Percentiles rank a stretch among this genome's conserved stretches.
Evolutionary conservation across 1,140 invertebrate species (phyloP).

Genomic region (Tetramorium parvispinum): DNA sequence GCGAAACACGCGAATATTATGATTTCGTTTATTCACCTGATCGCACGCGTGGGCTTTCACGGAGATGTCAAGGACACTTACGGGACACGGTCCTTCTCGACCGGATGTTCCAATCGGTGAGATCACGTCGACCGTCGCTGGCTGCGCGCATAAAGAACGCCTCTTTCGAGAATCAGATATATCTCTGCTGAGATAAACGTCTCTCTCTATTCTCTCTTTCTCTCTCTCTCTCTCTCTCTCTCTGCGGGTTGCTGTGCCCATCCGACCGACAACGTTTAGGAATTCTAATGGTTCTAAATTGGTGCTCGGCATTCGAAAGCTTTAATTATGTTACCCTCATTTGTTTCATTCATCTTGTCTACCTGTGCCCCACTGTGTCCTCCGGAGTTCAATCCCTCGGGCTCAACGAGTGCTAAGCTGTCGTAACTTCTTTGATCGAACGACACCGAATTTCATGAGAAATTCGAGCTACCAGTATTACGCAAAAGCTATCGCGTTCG

Average conservation of each 20-base stretch:
- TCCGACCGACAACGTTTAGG: conserved; percentile 71
- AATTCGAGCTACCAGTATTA: conserved; percentile 17
- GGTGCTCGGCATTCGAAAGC: conserved; percentile 66
- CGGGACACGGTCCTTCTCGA: conserved; percentile 55
- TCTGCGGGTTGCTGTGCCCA: conserved; percentile 29
- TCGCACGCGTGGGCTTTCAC: conserved; percentile 54
- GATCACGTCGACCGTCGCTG: conserved; percentile 49
- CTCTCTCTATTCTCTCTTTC: background rate
- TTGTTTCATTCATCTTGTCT: conserved; percentile 74
- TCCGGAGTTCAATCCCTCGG: conserved; percentile 34
- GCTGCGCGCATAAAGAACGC: conserved; percentile 43
- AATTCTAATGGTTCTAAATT: conserved; percentile 76
- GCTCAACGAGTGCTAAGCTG: conserved; percentile 24
- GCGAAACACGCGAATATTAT: conserved; percentile 14
- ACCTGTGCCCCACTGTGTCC: conserved; percentile 22
- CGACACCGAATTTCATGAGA: conserved; percentile 36
- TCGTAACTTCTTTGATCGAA: conserved; percentile 34
- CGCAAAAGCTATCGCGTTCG: background rate
- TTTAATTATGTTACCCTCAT: conserved; percentile 79
- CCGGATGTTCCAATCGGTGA: conserved; percentile 64
- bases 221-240: background rate
- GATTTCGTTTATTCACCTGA: conserved; percentile 22
- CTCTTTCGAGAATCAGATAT: conserved; percentile 63
- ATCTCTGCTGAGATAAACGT: conserved; percentile 66
- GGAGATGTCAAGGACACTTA: conserved; percentile 71